phyloP scores from a whole-genome alignment of 2,888 invertebrate species.

The Heliconius aoede region DNA sequence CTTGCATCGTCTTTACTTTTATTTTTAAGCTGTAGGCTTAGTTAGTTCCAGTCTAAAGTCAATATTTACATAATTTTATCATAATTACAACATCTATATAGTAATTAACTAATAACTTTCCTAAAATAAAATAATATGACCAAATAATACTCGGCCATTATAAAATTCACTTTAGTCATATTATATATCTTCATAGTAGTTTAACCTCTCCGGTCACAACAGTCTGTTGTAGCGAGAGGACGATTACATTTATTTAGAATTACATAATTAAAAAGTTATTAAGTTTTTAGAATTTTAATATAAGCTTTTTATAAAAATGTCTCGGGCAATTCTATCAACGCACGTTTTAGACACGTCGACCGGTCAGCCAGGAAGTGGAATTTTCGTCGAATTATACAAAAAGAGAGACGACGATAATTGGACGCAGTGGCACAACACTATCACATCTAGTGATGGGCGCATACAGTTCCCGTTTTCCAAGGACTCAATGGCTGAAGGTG shows the following conservation, averaged over 20 bases:
- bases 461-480: conserved; percentile 85
- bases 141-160: neutral
- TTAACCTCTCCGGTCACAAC: conserved; percentile 10
- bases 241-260: neutral
- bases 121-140: neutral
- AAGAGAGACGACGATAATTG: conserved; percentile 85
- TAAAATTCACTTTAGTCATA: neutral
- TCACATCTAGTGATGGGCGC: conserved; percentile 87
- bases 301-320: conserved; percentile 56
- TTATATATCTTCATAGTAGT: neutral
- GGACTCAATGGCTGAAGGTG: conserved; percentile 85
- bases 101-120: neutral
- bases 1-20: neutral
- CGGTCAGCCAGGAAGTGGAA: conserved; percentile 86
- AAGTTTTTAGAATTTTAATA: neutral
- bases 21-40: neutral
- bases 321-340: conserved; percentile 86
- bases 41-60: neutral
- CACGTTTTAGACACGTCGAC: conserved; percentile 89
- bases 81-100: neutral
- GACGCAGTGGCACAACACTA: conserved; percentile 86
- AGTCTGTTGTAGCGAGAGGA: neutral
- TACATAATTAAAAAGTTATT: neutral
- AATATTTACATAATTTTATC: neutral
- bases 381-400: conserved; percentile 88